Evolutionary conservation across 2,113 vertebrate species (phyloP).

Genomic region (Corythoichthys haematopterus): DNA sequence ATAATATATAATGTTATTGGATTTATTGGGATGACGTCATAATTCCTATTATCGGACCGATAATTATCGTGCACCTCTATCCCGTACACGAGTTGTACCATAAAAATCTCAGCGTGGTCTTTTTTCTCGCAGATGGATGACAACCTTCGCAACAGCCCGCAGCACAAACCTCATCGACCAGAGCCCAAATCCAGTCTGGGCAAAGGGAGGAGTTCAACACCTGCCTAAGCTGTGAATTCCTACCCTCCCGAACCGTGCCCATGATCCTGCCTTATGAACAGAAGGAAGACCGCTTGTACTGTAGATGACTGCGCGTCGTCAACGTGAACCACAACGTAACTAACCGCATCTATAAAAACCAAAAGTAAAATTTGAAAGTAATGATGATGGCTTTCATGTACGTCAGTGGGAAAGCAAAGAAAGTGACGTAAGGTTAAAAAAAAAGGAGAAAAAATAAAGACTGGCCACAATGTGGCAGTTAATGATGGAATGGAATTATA

Average conservation of each 20-base stretch:
- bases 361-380: slow-evolving; percentile 26
- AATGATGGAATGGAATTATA: slow-evolving; percentile 34
- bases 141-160: slow-evolving; percentile 94
- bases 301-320: neutral
- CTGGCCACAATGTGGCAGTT: slow-evolving; percentile 38
- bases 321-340: slow-evolving; percentile 11
- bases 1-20: no score
- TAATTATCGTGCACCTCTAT: no score
- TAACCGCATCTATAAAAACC: slow-evolving; percentile 16
- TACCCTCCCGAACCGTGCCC: neutral
- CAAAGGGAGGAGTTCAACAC: slow-evolving; percentile 73
- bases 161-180: slow-evolving; percentile 83
- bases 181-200: slow-evolving; percentile 76
- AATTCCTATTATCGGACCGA: no score
- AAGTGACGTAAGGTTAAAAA: slow-evolving; percentile 29
- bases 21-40: no score
- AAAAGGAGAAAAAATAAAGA: neutral
- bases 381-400: slow-evolving; percentile 51
- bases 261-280: slow-evolving; percentile 10
- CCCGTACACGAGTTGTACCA: neutral
- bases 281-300: neutral
- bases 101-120: neutral
- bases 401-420: slow-evolving; percentile 26
- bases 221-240: slow-evolving; percentile 67
- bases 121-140: slow-evolving; percentile 86